Evolutionary conservation across 2,113 vertebrate genomes (phyloP).

Genomic region (Gobio gobio): DNA sequence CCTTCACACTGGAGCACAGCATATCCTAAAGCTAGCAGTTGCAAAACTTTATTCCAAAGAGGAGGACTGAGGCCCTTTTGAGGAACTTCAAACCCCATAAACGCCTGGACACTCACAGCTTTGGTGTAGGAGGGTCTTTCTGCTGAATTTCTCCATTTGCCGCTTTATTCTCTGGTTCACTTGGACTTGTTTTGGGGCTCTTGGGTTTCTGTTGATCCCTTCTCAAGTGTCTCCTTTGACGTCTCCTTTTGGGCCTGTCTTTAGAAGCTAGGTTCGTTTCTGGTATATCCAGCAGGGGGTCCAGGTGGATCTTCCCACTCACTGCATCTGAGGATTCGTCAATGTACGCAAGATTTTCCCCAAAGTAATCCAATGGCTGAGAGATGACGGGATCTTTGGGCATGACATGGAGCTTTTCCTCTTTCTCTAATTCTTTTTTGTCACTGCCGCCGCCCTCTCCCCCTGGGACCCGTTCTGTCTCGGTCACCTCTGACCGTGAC

Average conservation of each 20-base stretch:
- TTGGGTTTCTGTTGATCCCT: constrained; percentile 50
- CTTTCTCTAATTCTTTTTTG: constrained; percentile 38
- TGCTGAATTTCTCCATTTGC: constrained; percentile 67
- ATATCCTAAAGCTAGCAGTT: constrained; percentile 3
- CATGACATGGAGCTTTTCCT: constrained; percentile 38
- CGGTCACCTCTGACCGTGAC: constrained; percentile 71
- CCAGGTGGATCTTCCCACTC: constrained; percentile 76
- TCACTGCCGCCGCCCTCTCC: constrained; percentile 27
- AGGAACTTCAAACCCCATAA: background rate
- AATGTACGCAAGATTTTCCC: constrained; percentile 89
- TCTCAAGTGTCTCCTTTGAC: constrained; percentile 61
- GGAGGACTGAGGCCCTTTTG: background rate
- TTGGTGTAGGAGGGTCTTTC: constrained; percentile 52
- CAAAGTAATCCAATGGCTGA: constrained; percentile 84
- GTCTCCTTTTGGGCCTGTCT: constrained; percentile 69
- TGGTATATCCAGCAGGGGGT: constrained; percentile 65
- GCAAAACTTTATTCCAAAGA: background rate
- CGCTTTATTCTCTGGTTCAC: constrained; percentile 51
- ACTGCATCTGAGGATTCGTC: constrained; percentile 88
- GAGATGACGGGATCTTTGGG: constrained; percentile 56
- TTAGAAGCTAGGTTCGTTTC: constrained; percentile 41
- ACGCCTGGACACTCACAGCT: constrained; percentile 50
- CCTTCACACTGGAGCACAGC: constrained; percentile 15
- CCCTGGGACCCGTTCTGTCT: constrained; percentile 71
- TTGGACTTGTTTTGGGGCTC: constrained; percentile 57